Conservation (phyloP, 2,888 invertebrate genomes). For the Xylocampa areola region DNA sequence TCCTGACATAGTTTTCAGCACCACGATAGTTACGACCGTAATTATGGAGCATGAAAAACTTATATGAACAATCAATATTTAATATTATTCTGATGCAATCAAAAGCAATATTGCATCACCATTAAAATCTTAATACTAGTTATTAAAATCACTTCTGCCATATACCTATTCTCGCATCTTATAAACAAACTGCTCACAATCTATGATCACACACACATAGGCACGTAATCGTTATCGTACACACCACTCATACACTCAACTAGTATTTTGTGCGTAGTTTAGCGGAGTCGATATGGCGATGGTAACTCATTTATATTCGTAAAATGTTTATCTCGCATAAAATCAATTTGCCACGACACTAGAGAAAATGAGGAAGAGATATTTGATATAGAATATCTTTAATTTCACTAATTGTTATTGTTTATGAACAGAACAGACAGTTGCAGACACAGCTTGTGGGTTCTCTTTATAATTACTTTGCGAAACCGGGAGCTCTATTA, state of each 20-base stretch:
- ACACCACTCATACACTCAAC: constrained; percentile 48
- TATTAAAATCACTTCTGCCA: background rate
- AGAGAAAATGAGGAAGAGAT: constrained; percentile 6
- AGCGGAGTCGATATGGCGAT: constrained; percentile 57
- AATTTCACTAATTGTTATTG: background rate
- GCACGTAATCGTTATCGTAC: constrained; percentile 50
- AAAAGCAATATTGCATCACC: background rate
- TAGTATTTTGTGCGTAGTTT: constrained; percentile 74
- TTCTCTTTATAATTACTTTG: background rate
- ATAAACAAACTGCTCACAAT: constrained; percentile 47
- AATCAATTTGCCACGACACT: constrained; percentile 25
- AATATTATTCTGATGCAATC: too few species aligned
- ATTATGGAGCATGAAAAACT: too few species aligned
- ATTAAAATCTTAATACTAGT: background rate
- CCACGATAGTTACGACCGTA: too few species aligned
- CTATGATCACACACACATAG: constrained; percentile 65
- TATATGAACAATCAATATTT: too few species aligned
- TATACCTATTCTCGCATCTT: constrained; percentile 49
- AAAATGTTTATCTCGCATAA: constrained; percentile 63
- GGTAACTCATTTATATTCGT: constrained; percentile 68
- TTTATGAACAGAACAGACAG: too few species aligned
- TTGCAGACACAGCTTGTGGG: background rate
- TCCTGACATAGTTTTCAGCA: too few species aligned
- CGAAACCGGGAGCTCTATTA: background rate
- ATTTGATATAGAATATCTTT: background rate